phyloP scores from a whole-genome alignment of 2,797 vertebrate species.

The Enteromius afrohamiltoni region DNA sequence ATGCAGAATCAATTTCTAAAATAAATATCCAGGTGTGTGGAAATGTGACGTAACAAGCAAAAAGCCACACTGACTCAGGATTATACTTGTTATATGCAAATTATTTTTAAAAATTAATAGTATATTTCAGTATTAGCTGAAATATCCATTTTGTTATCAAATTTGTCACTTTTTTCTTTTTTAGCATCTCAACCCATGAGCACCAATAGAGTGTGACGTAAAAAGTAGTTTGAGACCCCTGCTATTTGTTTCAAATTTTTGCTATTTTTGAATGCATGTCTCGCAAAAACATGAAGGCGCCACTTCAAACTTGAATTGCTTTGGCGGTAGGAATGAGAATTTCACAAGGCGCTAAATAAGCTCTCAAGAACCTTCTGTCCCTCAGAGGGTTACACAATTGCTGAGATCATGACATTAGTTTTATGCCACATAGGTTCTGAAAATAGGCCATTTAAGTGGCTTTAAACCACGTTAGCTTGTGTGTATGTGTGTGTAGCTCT shows the following conservation, averaged over 20 bases:
- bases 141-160: not conserved
- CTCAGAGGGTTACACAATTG: not conserved
- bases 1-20: constrained; percentile 31
- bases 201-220: not conserved
- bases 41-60: constrained; percentile 30
- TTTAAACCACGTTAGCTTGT: constrained; percentile 33
- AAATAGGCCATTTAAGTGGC: constrained; percentile 27
- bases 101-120: not conserved
- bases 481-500: constrained; percentile 57
- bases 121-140: not conserved
- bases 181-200: too few relatives aligned
- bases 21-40: constrained; percentile 42
- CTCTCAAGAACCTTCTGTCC: constrained; percentile 2
- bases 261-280: not conserved
- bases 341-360: not conserved
- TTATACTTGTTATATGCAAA: not conserved
- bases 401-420: constrained; percentile 14
- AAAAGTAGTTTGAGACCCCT: not conserved
- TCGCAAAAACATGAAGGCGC: not conserved
- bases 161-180: not conserved
- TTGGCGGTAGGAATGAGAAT: not conserved
- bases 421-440: constrained; percentile 14
- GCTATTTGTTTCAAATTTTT: not conserved
- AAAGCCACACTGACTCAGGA: constrained; percentile 27
- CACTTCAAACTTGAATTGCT: not conserved